These are phyloP conservation scores for Octopus bimaculoides DNA, from an alignment of 1,140 invertebrate genomes.

Conservation along the genomic window DNA sequence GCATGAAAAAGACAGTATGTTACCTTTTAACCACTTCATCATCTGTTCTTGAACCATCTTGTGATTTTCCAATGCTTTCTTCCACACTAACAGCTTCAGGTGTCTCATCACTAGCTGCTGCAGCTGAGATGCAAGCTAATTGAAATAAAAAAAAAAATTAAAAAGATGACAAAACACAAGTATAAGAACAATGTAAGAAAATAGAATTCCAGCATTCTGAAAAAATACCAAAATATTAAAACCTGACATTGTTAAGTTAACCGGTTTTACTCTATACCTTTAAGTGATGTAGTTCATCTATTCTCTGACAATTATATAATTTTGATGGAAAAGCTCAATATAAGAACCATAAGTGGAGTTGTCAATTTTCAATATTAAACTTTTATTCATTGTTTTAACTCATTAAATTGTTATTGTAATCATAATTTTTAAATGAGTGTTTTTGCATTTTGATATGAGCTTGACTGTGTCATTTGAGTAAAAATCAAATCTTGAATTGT, in stretches of 20 bases:
- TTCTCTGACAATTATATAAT: too few relatives aligned
- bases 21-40: conserved; percentile 65
- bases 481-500: too few relatives aligned
- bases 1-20: conserved; percentile 12
- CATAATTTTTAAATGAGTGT: too few relatives aligned
- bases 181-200: neutral
- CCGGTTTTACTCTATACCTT: neutral
- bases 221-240: neutral
- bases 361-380: too few relatives aligned
- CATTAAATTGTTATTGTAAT: too few relatives aligned
- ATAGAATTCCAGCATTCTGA: neutral
- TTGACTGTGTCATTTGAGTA: too few relatives aligned
- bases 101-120: conserved; percentile 34
- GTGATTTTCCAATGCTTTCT: conserved; percentile 72
- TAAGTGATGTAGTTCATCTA: neutral
- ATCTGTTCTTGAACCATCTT: conserved; percentile 77
- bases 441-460: too few relatives aligned
- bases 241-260: neutral
- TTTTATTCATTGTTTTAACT: too few relatives aligned
- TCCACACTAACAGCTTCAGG: conserved; percentile 62
- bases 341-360: too few relatives aligned
- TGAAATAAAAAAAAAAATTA: conserved; percentile 13
- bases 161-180: neutral
- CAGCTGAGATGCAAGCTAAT: conserved; percentile 24
- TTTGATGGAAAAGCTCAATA: too few relatives aligned